These are phyloP conservation scores for Centrocercus urophasianus DNA, from an alignment of 2,113 vertebrate genomes.

Conservation along the genomic window DNA sequence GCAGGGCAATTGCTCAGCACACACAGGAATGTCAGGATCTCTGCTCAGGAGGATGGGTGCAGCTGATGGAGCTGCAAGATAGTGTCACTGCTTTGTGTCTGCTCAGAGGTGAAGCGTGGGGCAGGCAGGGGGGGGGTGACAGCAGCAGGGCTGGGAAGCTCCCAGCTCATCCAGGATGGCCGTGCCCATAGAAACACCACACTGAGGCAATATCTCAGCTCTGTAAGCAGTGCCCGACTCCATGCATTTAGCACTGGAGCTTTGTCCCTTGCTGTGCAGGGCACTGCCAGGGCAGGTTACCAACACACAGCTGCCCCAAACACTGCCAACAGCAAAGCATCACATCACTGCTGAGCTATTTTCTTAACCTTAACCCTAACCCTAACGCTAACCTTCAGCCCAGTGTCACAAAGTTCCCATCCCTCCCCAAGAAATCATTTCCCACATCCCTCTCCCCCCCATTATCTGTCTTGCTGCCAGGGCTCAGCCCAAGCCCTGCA, in stretches of 20 bases:
- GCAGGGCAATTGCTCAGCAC: neutral
- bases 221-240: neutral
- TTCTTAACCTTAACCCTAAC: neutral
- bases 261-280: too few species aligned
- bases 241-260: too few species aligned
- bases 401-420: neutral
- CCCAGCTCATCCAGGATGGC: neutral
- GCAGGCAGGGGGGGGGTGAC: neutral
- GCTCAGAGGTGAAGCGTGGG: conserved; percentile 4
- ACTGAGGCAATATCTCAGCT: neutral
- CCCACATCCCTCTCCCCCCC: neutral
- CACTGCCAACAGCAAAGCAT: neutral
- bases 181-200: neutral
- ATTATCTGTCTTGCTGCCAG: neutral
- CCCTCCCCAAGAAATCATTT: neutral
- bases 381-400: neutral
- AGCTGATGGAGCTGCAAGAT: neutral
- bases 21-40: neutral
- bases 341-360: neutral
- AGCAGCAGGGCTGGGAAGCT: neutral
- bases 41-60: neutral
- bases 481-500: too few species aligned
- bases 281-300: too few species aligned
- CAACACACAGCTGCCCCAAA: too few species aligned
- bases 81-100: neutral